A percentile compares a stretch with the other conserved stretches of the same genome.
Evolutionary conservation across 2,888 invertebrate species (phyloP).

Genomic region (Cryptosula pallasiana): DNA sequence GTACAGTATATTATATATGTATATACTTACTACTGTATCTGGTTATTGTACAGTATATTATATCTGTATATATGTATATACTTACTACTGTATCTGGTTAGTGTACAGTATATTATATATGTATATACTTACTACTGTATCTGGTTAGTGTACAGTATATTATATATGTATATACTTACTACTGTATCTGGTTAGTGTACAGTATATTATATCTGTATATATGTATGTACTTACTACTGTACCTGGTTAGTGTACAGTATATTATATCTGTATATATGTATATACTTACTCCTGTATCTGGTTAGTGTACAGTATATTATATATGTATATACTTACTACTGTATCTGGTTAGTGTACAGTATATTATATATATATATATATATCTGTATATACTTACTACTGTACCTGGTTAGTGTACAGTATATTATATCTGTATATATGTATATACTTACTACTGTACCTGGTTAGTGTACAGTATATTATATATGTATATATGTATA

Average conservation of each 20-base stretch:
- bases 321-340: neutral
- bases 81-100: neutral
- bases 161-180: neutral
- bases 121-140: neutral
- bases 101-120: too few species aligned
- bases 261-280: neutral
- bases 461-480: neutral
- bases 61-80: neutral
- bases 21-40: neutral
- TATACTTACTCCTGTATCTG: too few species aligned
- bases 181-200: neutral
- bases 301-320: too few species aligned
- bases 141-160: neutral
- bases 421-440: neutral
- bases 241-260: neutral
- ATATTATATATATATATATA: neutral
- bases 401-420: neutral
- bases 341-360: neutral
- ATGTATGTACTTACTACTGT: neutral
- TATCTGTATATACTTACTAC: too few species aligned
- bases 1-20: too few species aligned
- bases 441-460: neutral
- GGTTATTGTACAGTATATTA: neutral
- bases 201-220: neutral
- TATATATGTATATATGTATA: neutral